A percentile compares a stretch with the other conserved stretches of the same genome.
phyloP scores from a whole-genome alignment of 2,888 invertebrate species.

The Archips xylosteana region DNA sequence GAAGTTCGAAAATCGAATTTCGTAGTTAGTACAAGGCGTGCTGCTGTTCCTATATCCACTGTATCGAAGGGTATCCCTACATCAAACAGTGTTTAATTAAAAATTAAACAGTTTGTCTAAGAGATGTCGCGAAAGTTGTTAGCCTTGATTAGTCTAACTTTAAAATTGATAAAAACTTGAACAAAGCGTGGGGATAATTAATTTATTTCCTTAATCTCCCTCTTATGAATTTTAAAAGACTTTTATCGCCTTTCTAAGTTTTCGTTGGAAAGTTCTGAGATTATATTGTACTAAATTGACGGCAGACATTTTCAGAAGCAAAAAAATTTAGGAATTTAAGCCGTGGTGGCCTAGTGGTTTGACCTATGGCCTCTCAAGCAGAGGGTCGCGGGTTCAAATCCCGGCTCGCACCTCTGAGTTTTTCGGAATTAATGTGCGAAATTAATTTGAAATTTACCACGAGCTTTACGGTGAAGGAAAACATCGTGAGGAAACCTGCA shows the following conservation, averaged over 20 bases:
- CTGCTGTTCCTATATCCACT: constrained; percentile 2
- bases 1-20: no score
- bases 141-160: constrained; percentile 18
- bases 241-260: constrained; percentile 1
- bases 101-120: constrained; percentile 17
- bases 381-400: no score
- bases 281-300: no score
- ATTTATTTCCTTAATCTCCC: constrained; percentile 12
- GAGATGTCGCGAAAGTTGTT: neutral
- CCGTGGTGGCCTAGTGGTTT: no score
- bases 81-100: constrained; percentile 19
- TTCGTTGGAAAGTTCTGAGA: neutral
- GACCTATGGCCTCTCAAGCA: no score
- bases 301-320: no score
- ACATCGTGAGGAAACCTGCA: no score
- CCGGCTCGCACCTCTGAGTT: no score
- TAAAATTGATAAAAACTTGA: constrained; percentile 13
- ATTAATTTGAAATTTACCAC: no score
- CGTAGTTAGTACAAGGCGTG: neutral
- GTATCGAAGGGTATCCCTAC: neutral
- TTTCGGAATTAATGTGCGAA: no score
- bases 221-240: constrained; percentile 19
- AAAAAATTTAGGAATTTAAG: no score
- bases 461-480: no score
- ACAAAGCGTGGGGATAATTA: constrained; percentile 3